Evolutionary conservation across 2,888 invertebrate species (phyloP).

Genomic region (Theretra japonica): DNA sequence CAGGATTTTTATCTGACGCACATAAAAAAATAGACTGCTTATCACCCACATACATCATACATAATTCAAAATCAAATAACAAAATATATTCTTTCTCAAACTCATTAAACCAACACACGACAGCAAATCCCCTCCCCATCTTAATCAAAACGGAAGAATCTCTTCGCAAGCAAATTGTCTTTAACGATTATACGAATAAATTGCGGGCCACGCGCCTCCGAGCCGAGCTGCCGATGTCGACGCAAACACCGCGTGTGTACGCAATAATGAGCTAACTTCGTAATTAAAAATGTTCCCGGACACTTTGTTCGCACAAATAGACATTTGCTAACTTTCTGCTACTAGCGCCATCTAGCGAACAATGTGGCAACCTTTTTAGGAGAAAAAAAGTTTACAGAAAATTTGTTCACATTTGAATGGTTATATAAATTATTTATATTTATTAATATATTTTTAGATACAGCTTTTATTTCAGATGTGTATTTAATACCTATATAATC

Average conservation of each 20-base stretch:
- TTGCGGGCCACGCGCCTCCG: background rate
- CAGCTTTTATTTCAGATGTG: no score
- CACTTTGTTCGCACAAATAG: conserved; percentile 20
- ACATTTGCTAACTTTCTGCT: background rate
- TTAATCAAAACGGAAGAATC: background rate
- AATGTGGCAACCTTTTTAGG: background rate
- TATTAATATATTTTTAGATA: no score
- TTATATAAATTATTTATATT: no score
- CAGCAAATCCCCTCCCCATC: background rate
- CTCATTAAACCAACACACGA: no score
- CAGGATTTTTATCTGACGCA: no score
- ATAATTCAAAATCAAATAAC: no score
- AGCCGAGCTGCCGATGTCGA: conserved; percentile 17
- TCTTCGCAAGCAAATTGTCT: background rate
- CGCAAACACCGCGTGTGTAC: conserved; percentile 20
- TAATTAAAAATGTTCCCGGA: conserved; percentile 31
- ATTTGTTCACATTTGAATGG: background rate
- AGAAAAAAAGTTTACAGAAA: no score
- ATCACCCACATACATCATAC: no score
- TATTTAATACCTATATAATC: background rate
- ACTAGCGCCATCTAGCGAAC: conserved; percentile 13
- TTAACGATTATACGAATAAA: conserved; percentile 7
- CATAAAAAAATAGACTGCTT: no score
- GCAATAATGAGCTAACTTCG: conserved; percentile 30
- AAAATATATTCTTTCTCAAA: no score